phyloP scores from a whole-genome alignment of 2,888 invertebrate species.

The Ormyrus labotus region DNA sequence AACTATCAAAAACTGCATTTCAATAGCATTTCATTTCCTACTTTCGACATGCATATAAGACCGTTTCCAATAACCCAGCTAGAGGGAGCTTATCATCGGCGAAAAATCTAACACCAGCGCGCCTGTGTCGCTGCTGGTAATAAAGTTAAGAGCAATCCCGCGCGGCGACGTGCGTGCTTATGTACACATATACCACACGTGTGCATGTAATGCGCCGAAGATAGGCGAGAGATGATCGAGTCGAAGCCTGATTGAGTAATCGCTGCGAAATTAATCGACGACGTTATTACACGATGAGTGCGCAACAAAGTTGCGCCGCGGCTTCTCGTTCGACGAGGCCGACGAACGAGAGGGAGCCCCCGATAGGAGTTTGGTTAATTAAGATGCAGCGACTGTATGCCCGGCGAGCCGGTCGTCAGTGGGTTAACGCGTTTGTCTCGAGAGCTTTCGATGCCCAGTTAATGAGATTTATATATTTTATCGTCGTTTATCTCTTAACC shows the following conservation, averaged over 20 bases:
- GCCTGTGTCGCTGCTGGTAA: no score
- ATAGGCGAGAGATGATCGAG: constrained; percentile 26
- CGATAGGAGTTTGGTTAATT: constrained; percentile 37
- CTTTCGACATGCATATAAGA: no score
- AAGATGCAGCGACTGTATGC: constrained; percentile 9
- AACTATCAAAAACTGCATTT: no score
- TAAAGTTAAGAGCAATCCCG: no score
- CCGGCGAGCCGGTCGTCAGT: not conserved
- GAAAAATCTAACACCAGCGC: no score
- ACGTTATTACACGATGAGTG: constrained; percentile 32
- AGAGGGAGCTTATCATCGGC: no score
- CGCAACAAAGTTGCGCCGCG: constrained; percentile 37
- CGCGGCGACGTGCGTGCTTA: no score
- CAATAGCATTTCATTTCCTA: no score
- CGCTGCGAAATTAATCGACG: constrained; percentile 47
- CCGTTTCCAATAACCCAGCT: no score
- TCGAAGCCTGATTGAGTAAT: constrained; percentile 47
- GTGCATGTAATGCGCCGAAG: not conserved
- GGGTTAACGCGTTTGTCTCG: constrained; percentile 12
- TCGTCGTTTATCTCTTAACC: no score
- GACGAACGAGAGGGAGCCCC: not conserved
- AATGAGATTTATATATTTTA: not conserved
- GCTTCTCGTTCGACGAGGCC: not conserved
- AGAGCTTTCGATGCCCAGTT: not conserved
- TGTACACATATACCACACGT: not conserved